Percentiles rank a stretch among this genome's conserved stretches.
Conservation (phyloP, 1,140 invertebrate genomes). For the Rhopalosiphum maidis region DNA sequence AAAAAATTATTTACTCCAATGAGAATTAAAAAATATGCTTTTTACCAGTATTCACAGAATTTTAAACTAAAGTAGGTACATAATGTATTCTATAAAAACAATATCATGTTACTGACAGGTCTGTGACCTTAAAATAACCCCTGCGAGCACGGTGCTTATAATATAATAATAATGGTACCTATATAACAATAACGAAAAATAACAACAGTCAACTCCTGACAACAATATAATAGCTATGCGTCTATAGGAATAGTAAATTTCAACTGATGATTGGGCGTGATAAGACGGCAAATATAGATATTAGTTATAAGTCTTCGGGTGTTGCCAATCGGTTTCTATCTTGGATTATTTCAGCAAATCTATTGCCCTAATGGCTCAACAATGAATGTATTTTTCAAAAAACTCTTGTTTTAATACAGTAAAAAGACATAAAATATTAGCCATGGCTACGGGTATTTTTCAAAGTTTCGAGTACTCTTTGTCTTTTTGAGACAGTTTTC, state of each 20-base stretch:
- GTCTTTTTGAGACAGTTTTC: not conserved
- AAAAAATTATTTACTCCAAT: not conserved
- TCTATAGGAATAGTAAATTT: not conserved
- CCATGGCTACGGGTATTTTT: not conserved
- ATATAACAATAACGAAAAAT: not conserved
- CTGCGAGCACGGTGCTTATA: not conserved
- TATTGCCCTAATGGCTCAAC: not conserved
- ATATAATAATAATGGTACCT: not conserved
- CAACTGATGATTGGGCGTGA: not conserved
- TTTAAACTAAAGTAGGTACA: not conserved
- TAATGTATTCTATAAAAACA: conserved; percentile 2
- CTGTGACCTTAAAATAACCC: conserved; percentile 23
- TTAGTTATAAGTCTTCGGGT: not conserved
- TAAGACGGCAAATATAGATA: not conserved
- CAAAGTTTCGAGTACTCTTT: not conserved
- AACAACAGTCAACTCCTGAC: not conserved
- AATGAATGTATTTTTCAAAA: not conserved
- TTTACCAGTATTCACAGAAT: not conserved
- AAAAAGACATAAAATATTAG: not conserved
- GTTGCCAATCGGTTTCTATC: not conserved
- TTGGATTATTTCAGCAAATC: not conserved
- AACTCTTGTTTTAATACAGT: not conserved
- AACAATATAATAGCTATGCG: not conserved
- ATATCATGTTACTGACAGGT: not conserved
- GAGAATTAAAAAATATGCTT: not conserved